Evolutionary conservation across 2,113 vertebrate species (phyloP).

Genomic region (Nothobranchius furzeri): DNA sequence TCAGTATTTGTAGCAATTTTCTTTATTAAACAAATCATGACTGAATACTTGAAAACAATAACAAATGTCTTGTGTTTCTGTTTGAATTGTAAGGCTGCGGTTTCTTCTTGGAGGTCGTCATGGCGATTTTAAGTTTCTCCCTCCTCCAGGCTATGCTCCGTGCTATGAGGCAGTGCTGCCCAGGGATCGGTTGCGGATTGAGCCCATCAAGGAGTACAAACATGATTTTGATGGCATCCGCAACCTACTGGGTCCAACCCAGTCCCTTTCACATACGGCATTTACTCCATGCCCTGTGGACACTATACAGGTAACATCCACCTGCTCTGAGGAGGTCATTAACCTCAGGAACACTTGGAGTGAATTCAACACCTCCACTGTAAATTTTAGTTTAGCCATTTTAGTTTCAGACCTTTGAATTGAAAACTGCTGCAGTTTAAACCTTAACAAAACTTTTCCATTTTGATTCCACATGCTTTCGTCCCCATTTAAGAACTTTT

Average conservation of each 20-base stretch:
- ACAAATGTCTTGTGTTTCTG: not conserved
- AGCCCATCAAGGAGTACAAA: slow-evolving; percentile 92
- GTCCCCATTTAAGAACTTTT: not conserved
- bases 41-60: not conserved
- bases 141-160: slow-evolving; percentile 89
- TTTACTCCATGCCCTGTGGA: slow-evolving; percentile 92
- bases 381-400: too few relatives aligned
- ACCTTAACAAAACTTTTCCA: too few relatives aligned
- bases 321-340: not conserved
- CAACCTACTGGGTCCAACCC: slow-evolving; percentile 89
- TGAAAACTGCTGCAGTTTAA: not conserved
- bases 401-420: too few relatives aligned
- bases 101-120: slow-evolving; percentile 92
- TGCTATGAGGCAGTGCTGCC: slow-evolving; percentile 89
- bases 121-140: slow-evolving; percentile 92
- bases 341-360: not conserved
- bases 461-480: not conserved
- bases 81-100: slow-evolving; percentile 75
- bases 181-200: slow-evolving; percentile 85
- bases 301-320: slow-evolving; percentile 85
- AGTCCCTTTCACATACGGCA: slow-evolving; percentile 86
- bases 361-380: not conserved
- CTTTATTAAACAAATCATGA: not conserved
- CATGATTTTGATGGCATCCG: slow-evolving; percentile 82
- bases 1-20: not conserved